Percentiles rank a stretch among this genome's conserved stretches.
Conservation (phyloP, 2,797 vertebrate genomes). For the Melanotaenia boesemani region DNA sequence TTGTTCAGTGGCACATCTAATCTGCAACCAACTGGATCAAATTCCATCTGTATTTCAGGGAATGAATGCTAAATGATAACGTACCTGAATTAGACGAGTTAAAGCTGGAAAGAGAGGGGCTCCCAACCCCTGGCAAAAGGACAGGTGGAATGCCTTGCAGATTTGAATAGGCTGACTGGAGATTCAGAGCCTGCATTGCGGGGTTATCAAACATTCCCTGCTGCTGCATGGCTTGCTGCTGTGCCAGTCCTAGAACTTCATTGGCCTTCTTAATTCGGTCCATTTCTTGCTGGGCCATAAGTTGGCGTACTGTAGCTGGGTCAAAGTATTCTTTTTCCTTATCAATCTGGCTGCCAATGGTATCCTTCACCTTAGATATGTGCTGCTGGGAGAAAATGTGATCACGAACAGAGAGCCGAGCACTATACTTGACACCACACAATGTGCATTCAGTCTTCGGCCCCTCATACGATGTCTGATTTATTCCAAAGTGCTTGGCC, state of each 20-base stretch:
- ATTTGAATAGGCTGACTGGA: constrained; percentile 93
- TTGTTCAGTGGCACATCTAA: constrained; percentile 4
- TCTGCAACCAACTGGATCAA: constrained; percentile 7
- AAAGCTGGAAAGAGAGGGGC: constrained; percentile 96
- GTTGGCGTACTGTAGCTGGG: constrained; percentile 97
- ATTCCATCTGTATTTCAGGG: constrained; percentile 6
- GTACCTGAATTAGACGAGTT: constrained; percentile 99
- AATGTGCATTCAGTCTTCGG: constrained; percentile 99
- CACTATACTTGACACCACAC: constrained; percentile 99
- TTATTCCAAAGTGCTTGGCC: constrained; percentile 99
- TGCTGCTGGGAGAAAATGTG: constrained; percentile 99
- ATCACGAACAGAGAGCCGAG: constrained; percentile 98
- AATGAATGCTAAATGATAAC: constrained; percentile 55
- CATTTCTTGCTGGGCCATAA: constrained; percentile 99
- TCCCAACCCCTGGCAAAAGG: constrained; percentile 96
- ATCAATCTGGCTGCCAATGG: constrained; percentile 98
- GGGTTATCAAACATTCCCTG: constrained; percentile 95
- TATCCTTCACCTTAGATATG: constrained; percentile 99
- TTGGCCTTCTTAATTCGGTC: constrained; percentile 99
- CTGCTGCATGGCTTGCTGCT: constrained; percentile 93
- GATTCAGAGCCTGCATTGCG: constrained; percentile 96
- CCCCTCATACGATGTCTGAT: constrained; percentile 98
- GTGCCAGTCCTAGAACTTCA: constrained; percentile 96
- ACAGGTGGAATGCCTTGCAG: constrained; percentile 98
- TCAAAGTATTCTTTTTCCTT: constrained; percentile 99